Evolutionary conservation across 2,797 vertebrate genomes (phyloP).

Genomic region (Diplodus puntazzo): DNA sequence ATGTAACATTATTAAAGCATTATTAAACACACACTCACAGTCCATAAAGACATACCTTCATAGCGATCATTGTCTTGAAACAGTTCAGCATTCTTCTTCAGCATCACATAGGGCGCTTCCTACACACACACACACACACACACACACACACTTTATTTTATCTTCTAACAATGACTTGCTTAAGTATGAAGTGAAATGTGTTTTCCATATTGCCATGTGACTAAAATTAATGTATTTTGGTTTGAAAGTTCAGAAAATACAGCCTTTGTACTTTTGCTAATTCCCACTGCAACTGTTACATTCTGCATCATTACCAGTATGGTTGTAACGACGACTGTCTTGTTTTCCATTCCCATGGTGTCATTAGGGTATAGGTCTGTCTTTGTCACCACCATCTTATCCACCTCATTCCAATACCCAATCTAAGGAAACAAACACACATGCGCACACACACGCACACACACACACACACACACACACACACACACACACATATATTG

Average conservation of each 20-base stretch:
- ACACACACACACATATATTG: not conserved
- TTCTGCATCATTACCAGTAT: constrained; percentile 88
- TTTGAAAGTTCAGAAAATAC: not conserved
- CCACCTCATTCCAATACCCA: constrained; percentile 97
- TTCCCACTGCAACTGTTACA: not conserved
- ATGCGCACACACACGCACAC: too few relatives aligned
- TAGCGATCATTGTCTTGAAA: constrained; percentile 97
- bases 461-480: constrained; percentile 1
- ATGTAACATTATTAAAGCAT: too few relatives aligned
- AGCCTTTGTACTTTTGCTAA: not conserved
- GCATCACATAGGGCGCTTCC: constrained; percentile 99
- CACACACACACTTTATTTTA: not conserved
- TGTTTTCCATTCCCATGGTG: constrained; percentile 95
- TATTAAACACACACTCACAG: not conserved
- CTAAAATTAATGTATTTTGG: not conserved
- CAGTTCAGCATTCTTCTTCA: constrained; percentile 96
- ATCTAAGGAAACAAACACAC: constrained; percentile 88
- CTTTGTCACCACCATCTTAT: constrained; percentile 97
- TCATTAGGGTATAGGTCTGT: constrained; percentile 94
- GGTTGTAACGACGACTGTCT: constrained; percentile 97
- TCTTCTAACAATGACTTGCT: not conserved
- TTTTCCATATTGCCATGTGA: not conserved
- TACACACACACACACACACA: constrained; percentile 61
- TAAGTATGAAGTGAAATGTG: not conserved
- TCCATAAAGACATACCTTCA: constrained; percentile 80